Evolutionary conservation across 2,888 invertebrate genomes (phyloP), one percentile per base, ranked within the genome.

Genomic region (Uropetala carovei): DNA sequence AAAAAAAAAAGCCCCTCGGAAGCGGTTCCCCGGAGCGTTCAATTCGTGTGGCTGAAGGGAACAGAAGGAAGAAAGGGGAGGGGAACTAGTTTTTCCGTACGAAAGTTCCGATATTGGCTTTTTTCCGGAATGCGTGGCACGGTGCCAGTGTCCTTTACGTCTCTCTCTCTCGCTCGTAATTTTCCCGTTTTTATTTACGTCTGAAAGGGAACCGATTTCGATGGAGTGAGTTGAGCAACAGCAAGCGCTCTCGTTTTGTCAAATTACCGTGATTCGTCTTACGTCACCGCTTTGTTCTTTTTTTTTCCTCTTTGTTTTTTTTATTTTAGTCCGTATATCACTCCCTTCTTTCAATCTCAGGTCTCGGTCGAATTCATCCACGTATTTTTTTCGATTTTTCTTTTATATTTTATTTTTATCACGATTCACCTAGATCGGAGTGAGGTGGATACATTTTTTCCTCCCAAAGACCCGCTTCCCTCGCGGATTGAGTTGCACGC

Each of bases 41-140:
- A 3, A 43, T 43, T 43, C 1, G 43, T 43, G 43, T 43, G 43
- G 43, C 43, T 43, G 5, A 43, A 5, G 43, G 43, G 5, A 43
- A 3, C 3, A 3, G 5, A 43, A 43, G 43, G 43, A 43, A 43
- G 43, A 43, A 22, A 75, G 75, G 9, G 1, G n/a, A 10, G 68
- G n/a, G 22, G 75, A 75, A 75, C 22, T 75, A 11, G 22, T 27
- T 2, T 75, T 75, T 75, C 75, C 75, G n/a, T 9, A 22, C 18
- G 75, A 75, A 75, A 75, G 75, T 75, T 75, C 75, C 13, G 75
- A 75, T 75, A 75, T 75, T 75, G 75, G 75, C 75, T 60, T 13
- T 5, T 58, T n/a, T 85, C 57, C 22, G 57, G 86, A 60, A 86
- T 86, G 59, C 86, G 22, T 27, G 86, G 86, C 60, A 18, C 58